Evolutionary conservation across 2,113 vertebrate species (phyloP), one percentile per base, ranked within the genome.

Genomic region (Pseudois nayaur): DNA sequence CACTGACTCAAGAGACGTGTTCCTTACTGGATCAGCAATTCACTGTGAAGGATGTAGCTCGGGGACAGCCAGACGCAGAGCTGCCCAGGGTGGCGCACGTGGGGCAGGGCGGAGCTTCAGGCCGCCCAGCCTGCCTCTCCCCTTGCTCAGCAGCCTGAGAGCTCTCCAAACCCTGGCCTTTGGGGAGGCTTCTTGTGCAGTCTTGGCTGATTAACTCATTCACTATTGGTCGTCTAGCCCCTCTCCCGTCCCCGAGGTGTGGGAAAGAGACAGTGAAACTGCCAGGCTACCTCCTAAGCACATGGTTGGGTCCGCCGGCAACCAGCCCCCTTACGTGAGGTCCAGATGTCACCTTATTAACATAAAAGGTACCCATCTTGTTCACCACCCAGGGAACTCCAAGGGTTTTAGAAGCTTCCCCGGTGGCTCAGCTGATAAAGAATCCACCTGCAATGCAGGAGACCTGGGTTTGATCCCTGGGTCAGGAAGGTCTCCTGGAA

Each of bases 51-150:
- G 21, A 21, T 3, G 4, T 4, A 1, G 13, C 52, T 19, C 13
- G 2, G 43, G 64, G 33, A 36, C 82, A 59, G 91, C 62, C 50
- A 71, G 52, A 7, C 27, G 31, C 0, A 36, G 91, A 21, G 17
- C 36, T n/a, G 31, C 40, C 1, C 21, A 1, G 50, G 9, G 50
- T 17, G 5, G 43, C 3, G 19, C 1, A 0, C 54, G 3, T 3
- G 79, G 14, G 19, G 52, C 48, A 50, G 31, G 3, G 1, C 3
- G 23, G 82, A 6, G 15, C 91, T 14, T 17, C 52, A 48, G 43
- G 4, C 13, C 60, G 1, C 5, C 31, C 48, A 13, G 17, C 60
- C 36, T 43, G 23, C 60, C 1, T 23, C 79, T 52, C 15, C 57
- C 11, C 21, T 6, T 19, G 29, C 1, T 55, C 52, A 29, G 21